These are phyloP conservation scores for Porites lutea DNA, from an alignment of 64 coral and sea anemone genomes.

Conservation along the genomic window DNA sequence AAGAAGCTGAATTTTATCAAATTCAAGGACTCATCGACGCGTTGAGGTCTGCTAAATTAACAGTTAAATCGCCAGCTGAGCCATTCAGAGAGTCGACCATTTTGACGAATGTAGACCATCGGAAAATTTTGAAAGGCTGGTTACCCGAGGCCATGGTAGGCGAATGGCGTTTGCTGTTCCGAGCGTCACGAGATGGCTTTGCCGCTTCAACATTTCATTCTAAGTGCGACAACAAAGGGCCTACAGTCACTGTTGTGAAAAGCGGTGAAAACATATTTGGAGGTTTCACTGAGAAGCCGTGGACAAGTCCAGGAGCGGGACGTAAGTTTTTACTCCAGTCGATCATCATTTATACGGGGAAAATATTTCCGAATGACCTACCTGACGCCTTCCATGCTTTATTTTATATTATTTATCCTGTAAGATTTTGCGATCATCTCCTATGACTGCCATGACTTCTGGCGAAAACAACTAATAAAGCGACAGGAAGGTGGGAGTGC, in stretches of 20 bases:
- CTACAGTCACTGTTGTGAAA: not conserved
- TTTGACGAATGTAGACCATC: not conserved
- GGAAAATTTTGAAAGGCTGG: not conserved
- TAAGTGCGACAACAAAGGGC: not conserved
- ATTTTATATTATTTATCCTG: too few relatives aligned
- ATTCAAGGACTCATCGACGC: too few relatives aligned
- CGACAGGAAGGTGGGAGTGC: too few relatives aligned
- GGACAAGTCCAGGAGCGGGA: not conserved
- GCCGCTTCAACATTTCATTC: not conserved
- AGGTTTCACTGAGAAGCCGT: not conserved
- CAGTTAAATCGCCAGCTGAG: too few relatives aligned
- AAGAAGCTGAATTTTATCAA: not conserved
- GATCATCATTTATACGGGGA: too few relatives aligned
- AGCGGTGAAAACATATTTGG: not conserved
- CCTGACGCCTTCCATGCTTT: too few relatives aligned
- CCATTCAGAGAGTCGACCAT: not conserved
- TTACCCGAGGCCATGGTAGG: not conserved
- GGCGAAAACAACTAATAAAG: too few relatives aligned
- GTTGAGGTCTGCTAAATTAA: too few relatives aligned
- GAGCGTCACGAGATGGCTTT: conserved; percentile 7
- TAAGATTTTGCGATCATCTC: too few relatives aligned
- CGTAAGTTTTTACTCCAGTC: too few relatives aligned
- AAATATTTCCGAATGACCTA: too few relatives aligned
- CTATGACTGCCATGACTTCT: too few relatives aligned
- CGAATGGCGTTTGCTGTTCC: not conserved